phyloP scores from a whole-genome alignment of 2,113 vertebrate species.

The Salvator merianae region DNA sequence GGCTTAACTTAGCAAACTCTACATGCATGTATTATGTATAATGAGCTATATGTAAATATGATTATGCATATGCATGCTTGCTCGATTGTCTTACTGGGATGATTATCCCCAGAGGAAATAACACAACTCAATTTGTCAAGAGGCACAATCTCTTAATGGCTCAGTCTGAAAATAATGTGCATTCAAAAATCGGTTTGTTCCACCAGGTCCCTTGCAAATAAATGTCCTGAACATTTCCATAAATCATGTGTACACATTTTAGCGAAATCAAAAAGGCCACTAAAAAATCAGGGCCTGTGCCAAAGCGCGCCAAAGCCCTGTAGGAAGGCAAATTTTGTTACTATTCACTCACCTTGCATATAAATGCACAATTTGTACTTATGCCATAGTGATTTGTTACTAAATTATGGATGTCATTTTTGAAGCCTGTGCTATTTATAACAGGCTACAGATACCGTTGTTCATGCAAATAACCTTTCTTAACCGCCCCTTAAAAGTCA shows the following conservation, averaged over 20 bases:
- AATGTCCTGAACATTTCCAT: slow-evolving; percentile 1
- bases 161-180: not conserved
- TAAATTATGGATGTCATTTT: not conserved
- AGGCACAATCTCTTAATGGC: slow-evolving; percentile 6
- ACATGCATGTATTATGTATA: not conserved
- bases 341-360: not conserved
- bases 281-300: not conserved
- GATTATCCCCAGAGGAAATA: slow-evolving; percentile 8
- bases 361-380: not conserved
- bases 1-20: not conserved
- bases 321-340: accelerated
- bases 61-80: not conserved
- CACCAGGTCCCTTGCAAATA: not conserved
- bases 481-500: not conserved
- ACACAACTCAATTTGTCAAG: not conserved
- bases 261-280: not conserved
- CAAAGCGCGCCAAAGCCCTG: accelerated
- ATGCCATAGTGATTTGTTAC: not conserved
- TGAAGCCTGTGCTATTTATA: not conserved
- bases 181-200: slow-evolving; percentile 26
- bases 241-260: not conserved
- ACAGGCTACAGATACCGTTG: not conserved
- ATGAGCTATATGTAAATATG: slow-evolving; percentile 3
- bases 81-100: not conserved
- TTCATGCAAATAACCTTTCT: accelerated